Base-by-base conservation (phyloP, 2,888 invertebrate species). In the Oscheius sp. region DNA sequence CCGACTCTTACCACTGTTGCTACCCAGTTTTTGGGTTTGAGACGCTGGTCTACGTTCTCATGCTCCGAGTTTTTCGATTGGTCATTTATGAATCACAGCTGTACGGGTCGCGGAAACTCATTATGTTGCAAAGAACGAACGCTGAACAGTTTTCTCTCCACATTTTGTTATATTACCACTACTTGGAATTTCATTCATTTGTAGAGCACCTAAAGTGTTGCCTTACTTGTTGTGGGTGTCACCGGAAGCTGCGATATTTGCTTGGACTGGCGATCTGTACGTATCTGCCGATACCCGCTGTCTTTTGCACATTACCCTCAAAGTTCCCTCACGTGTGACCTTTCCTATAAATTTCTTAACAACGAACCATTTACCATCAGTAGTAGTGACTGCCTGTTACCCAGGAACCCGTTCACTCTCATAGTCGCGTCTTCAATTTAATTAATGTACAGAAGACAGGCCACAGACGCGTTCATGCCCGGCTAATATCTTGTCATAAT, bases 301-400 rank as follows among this genome's bases (percentile, higher is more conserved):
- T 10, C 60, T 37, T 60, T 60, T 60, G 48, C 63, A 63, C 63
- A 48, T 63, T 63, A n/a, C 21, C 63, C 63, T 63, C 47, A 47
- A 63, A 63, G 48, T 29, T 63, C 48, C 63, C 63, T 63, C 50
- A 63, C 50, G 48, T 63, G 33, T 63, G 63, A 63, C 63, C 63
- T 63, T 47, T n/a, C 35, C 37, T 63, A 60, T 60, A 63, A 63
- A 50, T 35, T 32, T 5, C 32, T 58, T 33, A 58, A 58, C 63
- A 63, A 63, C 42, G 50, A 32, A 47, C 63, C 13, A 63, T 63
- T 63, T 63, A 63, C 42, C 47, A 47, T 48, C 50, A 48, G 35
- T 60, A 60, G 37, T 60, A 60, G 60, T 13, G 35, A 33, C 35
- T 35, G 60, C 60, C 33, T 60, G 35, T 35, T 60, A 35, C 60